phyloP scores from a whole-genome alignment of 2,113 vertebrate genomes.

The Monopterus albus region DNA sequence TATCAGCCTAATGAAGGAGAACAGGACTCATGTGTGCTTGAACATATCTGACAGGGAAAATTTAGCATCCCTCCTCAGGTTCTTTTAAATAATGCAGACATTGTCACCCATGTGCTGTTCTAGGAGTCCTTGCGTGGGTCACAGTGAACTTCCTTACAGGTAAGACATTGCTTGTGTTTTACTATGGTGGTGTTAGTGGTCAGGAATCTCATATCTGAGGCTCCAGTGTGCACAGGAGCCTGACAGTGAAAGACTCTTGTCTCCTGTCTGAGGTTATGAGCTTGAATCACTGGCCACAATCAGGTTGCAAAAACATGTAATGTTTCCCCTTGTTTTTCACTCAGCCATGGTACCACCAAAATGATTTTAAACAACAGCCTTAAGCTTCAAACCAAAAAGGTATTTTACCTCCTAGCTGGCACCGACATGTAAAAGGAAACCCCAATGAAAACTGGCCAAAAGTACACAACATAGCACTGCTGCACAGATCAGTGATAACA shows the following conservation, averaged over 20 bases:
- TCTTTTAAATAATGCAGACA: constrained; percentile 46
- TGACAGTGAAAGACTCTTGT: constrained; percentile 64
- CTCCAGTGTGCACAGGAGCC: constrained; percentile 65
- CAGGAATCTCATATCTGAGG: constrained; percentile 60
- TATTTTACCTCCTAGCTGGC: constrained; percentile 1
- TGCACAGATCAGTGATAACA: background rate
- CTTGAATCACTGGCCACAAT: constrained; percentile 60
- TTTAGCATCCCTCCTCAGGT: constrained; percentile 22
- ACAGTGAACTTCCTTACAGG: constrained; percentile 99
- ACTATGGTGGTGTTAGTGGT: constrained; percentile 71
- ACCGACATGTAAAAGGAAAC: background rate
- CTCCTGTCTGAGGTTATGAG: constrained; percentile 64
- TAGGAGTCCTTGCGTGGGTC: constrained; percentile 97
- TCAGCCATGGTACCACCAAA: constrained; percentile 2
- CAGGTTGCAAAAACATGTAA: constrained; percentile 51
- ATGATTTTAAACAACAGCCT: constrained; percentile 22
- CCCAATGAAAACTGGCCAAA: background rate
- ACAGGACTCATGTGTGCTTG: background rate
- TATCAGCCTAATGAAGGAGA: constrained; percentile 33
- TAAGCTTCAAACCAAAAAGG: background rate
- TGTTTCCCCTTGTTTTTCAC: constrained; percentile 42
- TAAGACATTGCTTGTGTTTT: constrained; percentile 82
- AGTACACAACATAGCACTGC: background rate
- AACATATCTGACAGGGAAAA: constrained; percentile 12
- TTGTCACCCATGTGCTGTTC: constrained; percentile 64